Percentiles rank a stretch among this genome's conserved stretches.
These are phyloP conservation scores for Dendrolimus houi DNA, from an alignment of 2,888 invertebrate species.

Conservation along the genomic window DNA sequence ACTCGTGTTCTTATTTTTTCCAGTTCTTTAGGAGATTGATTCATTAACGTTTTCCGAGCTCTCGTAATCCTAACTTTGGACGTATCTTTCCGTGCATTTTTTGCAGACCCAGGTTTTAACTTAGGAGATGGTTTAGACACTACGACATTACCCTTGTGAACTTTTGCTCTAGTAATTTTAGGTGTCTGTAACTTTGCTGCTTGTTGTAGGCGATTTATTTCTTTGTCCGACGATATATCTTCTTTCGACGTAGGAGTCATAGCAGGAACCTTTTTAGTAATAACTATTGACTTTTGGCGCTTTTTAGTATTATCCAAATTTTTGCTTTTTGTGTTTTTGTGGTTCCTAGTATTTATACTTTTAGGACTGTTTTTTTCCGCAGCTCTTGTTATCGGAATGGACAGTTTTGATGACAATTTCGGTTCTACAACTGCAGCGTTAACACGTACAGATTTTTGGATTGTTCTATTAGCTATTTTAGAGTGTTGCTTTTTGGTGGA, in stretches of 20 bases:
- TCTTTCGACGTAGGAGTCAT: conserved; percentile 18
- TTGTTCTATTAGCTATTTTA: neutral
- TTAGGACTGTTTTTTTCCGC: conserved; percentile 2
- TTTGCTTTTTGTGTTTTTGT: conserved; percentile 8
- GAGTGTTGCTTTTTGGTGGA: neutral
- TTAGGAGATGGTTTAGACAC: conserved; percentile 35
- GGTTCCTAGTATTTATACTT: conserved; percentile 19
- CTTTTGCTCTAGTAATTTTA: conserved; percentile 26
- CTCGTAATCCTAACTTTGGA: conserved; percentile 8
- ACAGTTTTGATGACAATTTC: conserved; percentile 15
- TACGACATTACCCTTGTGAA: conserved; percentile 21
- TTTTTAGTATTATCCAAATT: conserved; percentile 18
- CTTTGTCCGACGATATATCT: conserved; percentile 8
- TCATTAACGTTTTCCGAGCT: conserved; percentile 14
- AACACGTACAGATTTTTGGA: neutral
- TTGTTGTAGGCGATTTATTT: conserved; percentile 10
- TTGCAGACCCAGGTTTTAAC: conserved; percentile 21
- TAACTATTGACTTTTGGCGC: conserved; percentile 28
- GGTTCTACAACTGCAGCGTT: neutral
- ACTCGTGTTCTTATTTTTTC: conserved; percentile 9
- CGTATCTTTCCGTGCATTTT: neutral
- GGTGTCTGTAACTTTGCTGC: conserved; percentile 24
- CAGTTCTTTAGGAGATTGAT: conserved; percentile 27
- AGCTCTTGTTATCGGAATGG: conserved; percentile 10
- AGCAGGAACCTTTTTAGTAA: conserved; percentile 38